Evolutionary conservation across 1,140 invertebrate genomes (phyloP), one percentile per base, ranked within the genome.

Genomic region (Calliphora vicina): DNA sequence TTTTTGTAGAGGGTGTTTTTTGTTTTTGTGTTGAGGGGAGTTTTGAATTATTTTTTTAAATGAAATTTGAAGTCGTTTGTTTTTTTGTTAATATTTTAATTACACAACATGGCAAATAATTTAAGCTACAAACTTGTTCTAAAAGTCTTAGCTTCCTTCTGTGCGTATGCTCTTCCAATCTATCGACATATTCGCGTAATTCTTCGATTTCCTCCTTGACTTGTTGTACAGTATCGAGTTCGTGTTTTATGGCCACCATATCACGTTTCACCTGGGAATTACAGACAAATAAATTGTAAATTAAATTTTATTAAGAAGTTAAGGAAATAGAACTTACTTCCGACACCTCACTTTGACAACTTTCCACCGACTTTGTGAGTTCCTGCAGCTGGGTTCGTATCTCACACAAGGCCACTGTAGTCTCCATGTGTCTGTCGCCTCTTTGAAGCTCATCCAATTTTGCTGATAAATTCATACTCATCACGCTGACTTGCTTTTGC

Each of bases 181-280:
- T 93, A 91, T 97, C 96, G 83, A 97, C 96, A 90, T 96, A 97
- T 91, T 97, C 96, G 84, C 96, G 92, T 90, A 98, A 92, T 91
- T 97, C 96, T 91, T 97, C 97, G 87, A 97, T 97, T 91, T 98
- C 97, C 90, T 97, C 96, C 89, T 97, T 97, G 85, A 97, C 96
- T 91, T 97, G 96, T 91, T 97, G 96, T 85, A 97, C 96, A 35
- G 96, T 96, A 92, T 97, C 96, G 90, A 98, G 92, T 91, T 98
- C 97, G 87, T 97, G 96, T 92, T 97, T 97, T 92, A 98, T 97
- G 87, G 96, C 96, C 83, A 97, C 96, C 96, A 98, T 97, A 91
- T 97, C 96, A 85, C 96, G 93, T 91, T 97, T 97, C 84, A 97
- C 96, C 92, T 95, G 91, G 20, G 9, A 25, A 80, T 8, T 25